Evolutionary conservation across 2,888 invertebrate species (phyloP).

Genomic region (Melolontha melolontha): DNA sequence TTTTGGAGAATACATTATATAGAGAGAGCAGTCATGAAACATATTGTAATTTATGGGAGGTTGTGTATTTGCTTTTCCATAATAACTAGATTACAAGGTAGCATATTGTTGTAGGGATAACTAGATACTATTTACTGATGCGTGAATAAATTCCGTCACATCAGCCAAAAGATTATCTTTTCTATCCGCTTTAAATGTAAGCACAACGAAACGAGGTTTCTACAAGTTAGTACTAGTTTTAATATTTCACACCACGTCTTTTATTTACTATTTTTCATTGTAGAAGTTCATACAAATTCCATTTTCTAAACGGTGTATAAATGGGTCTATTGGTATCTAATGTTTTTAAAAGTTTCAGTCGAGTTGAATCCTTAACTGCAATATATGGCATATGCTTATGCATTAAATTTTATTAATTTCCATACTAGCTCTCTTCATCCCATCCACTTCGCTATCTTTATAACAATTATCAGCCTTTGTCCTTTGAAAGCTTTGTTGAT

Average conservation of each 20-base stretch:
- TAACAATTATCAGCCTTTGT: conserved; percentile 51
- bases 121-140: no score
- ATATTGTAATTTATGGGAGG: no score
- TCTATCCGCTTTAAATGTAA: no score
- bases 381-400: conserved; percentile 36
- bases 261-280: conserved; percentile 10
- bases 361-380: conserved; percentile 24
- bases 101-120: no score
- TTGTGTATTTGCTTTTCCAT: no score
- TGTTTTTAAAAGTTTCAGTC: conserved; percentile 17
- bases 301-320: conserved; percentile 40
- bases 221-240: conserved; percentile 38
- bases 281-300: conserved; percentile 39
- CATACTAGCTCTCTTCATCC: conserved; percentile 5
- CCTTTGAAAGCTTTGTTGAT: not conserved
- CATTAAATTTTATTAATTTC: conserved; percentile 35
- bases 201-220: conserved; percentile 26
- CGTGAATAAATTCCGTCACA: no score
- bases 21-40: no score
- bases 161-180: no score
- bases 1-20: no score
- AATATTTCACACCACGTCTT: conserved; percentile 31
- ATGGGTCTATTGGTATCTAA: no score
- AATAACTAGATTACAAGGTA: no score
- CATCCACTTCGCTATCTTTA: not conserved